Conservation (phyloP, 2,888 invertebrate species). For the Trilocha varians region DNA sequence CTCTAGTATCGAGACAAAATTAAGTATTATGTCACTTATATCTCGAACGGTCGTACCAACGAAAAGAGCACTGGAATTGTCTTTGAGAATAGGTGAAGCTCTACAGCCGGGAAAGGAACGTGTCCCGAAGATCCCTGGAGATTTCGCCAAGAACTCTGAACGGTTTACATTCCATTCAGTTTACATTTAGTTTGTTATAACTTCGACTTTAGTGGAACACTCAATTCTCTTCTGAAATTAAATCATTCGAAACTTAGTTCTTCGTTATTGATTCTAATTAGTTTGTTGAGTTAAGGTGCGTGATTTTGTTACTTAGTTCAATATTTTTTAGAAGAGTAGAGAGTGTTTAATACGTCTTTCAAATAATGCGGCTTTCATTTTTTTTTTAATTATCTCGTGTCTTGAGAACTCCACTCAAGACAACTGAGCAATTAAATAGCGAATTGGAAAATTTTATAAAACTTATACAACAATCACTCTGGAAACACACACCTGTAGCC, state of each 20-base stretch:
- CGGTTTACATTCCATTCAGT: constrained; percentile 45
- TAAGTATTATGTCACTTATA: constrained; percentile 42
- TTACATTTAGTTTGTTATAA: constrained; percentile 9
- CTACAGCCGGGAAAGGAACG: constrained; percentile 53
- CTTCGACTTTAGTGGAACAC: neutral
- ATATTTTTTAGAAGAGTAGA: no score
- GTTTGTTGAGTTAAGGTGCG: no score
- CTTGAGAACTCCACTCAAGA: no score
- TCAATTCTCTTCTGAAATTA: neutral
- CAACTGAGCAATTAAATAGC: no score
- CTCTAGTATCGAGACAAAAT: constrained; percentile 18
- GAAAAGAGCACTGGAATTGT: constrained; percentile 52
- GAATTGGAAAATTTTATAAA: no score
- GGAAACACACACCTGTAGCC: no score
- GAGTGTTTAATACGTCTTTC: no score
- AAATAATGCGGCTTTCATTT: no score
- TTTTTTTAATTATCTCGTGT: no score
- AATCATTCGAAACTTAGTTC: neutral
- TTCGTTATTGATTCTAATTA: neutral
- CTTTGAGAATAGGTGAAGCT: constrained; percentile 49
- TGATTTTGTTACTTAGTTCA: no score
- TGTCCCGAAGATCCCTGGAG: constrained; percentile 45
- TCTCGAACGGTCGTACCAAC: constrained; percentile 35
- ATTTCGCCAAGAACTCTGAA: constrained; percentile 39
- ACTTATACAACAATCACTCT: no score